Percentiles rank a stretch among this genome's conserved stretches.
phyloP scores from a whole-genome alignment of 2,888 invertebrate genomes.

The Hoplodrina ambigua region DNA sequence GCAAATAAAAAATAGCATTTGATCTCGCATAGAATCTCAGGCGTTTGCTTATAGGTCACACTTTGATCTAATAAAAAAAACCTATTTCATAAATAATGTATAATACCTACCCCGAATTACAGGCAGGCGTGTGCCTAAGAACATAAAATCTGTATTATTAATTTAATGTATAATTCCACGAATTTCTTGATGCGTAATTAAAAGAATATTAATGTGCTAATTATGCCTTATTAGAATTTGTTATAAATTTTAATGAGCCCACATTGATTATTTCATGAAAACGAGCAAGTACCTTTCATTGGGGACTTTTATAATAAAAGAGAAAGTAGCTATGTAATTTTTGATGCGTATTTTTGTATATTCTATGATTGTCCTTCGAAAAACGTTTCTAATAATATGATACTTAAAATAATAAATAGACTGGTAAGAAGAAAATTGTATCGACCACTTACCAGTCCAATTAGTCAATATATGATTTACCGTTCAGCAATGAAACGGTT shows the following conservation, averaged over 20 bases:
- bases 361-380: no score
- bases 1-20: no score
- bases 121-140: constrained; percentile 6
- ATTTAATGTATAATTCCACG: constrained; percentile 24
- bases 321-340: neutral
- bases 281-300: constrained; percentile 19
- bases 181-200: constrained; percentile 43
- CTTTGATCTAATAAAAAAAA: constrained; percentile 1
- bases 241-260: constrained; percentile 44
- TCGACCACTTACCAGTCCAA: no score
- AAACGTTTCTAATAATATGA: no score
- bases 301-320: constrained; percentile 3
- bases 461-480: no score
- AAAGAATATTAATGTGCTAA: constrained; percentile 47
- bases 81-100: constrained; percentile 14
- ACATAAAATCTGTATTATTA: constrained; percentile 27
- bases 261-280: constrained; percentile 37
- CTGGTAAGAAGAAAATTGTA: no score
- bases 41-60: neutral
- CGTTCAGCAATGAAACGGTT: no score
- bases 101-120: neutral
- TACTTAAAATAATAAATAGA: no score
- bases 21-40: neutral
- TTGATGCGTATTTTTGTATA: neutral
- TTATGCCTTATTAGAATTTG: constrained; percentile 46